These are phyloP conservation scores for Trissolcus japonicus DNA, from an alignment of 2,888 invertebrate species.

Conservation along the genomic window DNA sequence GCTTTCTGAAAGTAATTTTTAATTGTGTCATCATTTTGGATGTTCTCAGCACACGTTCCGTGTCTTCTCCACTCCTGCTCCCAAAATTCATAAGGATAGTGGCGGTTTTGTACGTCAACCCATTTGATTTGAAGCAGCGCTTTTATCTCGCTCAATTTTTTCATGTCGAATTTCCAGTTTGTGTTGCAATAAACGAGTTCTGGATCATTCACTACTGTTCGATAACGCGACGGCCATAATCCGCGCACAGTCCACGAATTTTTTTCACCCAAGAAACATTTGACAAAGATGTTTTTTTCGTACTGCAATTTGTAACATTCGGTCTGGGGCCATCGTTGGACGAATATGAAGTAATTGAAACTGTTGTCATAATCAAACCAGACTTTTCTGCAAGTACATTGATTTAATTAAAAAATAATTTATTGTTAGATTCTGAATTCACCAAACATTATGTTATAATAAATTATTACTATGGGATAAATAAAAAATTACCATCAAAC, in stretches of 20 bases:
- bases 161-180: background rate
- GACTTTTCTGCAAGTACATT: too few relatives aligned
- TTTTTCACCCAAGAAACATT: constrained; percentile 75
- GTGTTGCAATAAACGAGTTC: background rate
- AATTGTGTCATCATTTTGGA: background rate
- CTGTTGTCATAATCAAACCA: too few relatives aligned
- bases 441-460: too few relatives aligned
- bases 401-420: background rate
- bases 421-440: background rate
- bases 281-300: background rate
- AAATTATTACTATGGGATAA: too few relatives aligned
- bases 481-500: too few relatives aligned
- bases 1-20: constrained; percentile 3
- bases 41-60: background rate
- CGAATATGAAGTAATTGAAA: constrained; percentile 87
- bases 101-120: background rate
- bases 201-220: constrained; percentile 76
- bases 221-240: constrained; percentile 86
- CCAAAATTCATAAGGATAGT: constrained; percentile 8
- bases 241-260: constrained; percentile 87
- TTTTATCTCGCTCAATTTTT: background rate
- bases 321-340: constrained; percentile 87
- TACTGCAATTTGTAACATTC: constrained; percentile 83
- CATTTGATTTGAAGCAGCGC: background rate
- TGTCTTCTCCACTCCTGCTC: background rate